phyloP scores from a whole-genome alignment of 2,797 vertebrate genomes.

The Oreochromis mossambicus region DNA sequence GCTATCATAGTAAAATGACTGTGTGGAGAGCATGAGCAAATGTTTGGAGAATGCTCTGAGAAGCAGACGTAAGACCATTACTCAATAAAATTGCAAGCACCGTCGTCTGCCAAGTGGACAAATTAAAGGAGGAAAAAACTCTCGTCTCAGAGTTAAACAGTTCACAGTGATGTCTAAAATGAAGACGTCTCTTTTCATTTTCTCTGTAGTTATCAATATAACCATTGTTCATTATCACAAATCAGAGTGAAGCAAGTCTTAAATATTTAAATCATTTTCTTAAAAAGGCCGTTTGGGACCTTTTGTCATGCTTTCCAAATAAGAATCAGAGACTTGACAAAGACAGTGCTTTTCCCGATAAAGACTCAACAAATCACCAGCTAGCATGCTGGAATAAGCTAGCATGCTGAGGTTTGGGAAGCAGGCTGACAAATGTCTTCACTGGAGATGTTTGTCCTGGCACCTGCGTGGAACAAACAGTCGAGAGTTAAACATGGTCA shows the following conservation, averaged over 20 bases:
- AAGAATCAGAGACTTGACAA: not conserved
- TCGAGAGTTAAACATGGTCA: not conserved
- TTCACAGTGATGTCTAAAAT: not conserved
- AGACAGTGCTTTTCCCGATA: not conserved
- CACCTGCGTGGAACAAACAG: not conserved
- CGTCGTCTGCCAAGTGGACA: slow-evolving; percentile 41
- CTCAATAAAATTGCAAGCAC: slow-evolving; percentile 30
- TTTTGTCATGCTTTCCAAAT: not conserved
- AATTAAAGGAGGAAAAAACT: slow-evolving; percentile 20
- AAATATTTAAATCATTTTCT: not conserved
- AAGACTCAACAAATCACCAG: not conserved
- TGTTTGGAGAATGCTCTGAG: slow-evolving; percentile 50
- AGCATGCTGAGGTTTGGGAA: not conserved
- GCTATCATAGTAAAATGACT: slow-evolving; percentile 45
- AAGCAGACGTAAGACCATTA: slow-evolving; percentile 49
- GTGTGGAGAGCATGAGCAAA: slow-evolving; percentile 46
- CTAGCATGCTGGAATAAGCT: not conserved
- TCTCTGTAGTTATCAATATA: not conserved
- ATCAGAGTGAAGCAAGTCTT: not conserved
- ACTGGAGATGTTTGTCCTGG: slow-evolving; percentile 35
- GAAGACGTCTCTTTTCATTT: not conserved
- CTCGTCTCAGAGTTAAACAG: not conserved
- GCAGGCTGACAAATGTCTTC: not conserved
- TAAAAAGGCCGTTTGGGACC: not conserved
- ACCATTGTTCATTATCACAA: not conserved